Evolutionary conservation across 1,140 invertebrate species (phyloP), one percentile per base, ranked within the genome.

Genomic region (Stenopsyche tienmushanensis): DNA sequence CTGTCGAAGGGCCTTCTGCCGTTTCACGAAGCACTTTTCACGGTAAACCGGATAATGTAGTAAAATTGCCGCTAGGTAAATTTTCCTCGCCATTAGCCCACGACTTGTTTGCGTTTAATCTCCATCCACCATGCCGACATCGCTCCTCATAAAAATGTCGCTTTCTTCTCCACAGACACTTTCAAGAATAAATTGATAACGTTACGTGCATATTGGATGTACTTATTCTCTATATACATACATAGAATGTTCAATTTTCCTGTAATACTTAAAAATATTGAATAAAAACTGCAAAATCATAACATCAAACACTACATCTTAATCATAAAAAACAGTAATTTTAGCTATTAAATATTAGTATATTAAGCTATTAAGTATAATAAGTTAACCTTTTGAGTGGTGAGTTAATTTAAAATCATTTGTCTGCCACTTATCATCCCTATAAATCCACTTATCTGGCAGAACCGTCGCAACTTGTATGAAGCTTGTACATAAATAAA

Each of bases 61-160:
- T 42, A 17, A 52, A 65, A 65, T 60, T 50, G 54, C 45, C 45
- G 55, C 17, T 52, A 15, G n/a, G 45, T n/a, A 21, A 66, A 66
- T 66, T 66, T 66, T 66, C 65, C 25, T 26, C 50, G 21, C 65
- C 65, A 62, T 66, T 66, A 66, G 53, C 58, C 58, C 49, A 45
- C 58, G 39, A 50, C 18, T 21, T 66, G 65, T 53, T 66, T 66
- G 65, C 50, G 26, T 66, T 62, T 62, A 66, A 66, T 66, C 65
- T 64, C 24, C 52, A 23, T 21, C 17, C 21, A 18, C 9, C 64
- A 52, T 44, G 34, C 42, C 57, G n/a, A 13, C 29, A n/a, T 34
- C 5, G 29, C 29, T 34, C 29, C 49, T 20, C 49, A 20, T 53
- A 53, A 20, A 53, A 53, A 25, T 25, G 44, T 47, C 44, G 44